Percentiles rank a stretch among this genome's conserved stretches.
phyloP scores from a whole-genome alignment of 92 coral and sea anemone species.

The Actinernus sp. region DNA sequence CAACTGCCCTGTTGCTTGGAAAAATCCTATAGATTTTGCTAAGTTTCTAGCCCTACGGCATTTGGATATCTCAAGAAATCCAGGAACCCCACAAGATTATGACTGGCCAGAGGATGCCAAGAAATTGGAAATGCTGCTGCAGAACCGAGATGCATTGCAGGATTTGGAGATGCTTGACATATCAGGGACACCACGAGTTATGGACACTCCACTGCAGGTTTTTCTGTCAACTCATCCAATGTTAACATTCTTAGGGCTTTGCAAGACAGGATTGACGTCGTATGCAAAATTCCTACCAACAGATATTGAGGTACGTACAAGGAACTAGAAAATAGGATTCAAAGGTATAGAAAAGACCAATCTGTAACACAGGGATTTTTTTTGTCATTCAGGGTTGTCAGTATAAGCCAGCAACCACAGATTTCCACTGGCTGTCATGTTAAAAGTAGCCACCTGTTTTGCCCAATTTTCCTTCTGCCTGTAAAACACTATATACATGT shows the following conservation, averaged over 20 bases:
- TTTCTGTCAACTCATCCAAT: conserved; percentile 71
- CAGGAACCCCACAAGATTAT: conserved; percentile 25
- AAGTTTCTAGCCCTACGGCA: conserved; percentile 45
- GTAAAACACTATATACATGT: too few species aligned
- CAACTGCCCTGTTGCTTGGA: conserved; percentile 71
- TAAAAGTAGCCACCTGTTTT: too few species aligned
- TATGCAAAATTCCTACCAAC: conserved; percentile 55
- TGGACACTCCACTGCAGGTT: conserved; percentile 47
- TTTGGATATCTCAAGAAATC: conserved; percentile 77
- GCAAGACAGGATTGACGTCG: conserved; percentile 62
- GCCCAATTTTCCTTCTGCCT: too few species aligned
- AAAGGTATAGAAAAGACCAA: too few species aligned
- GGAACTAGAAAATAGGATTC: too few species aligned
- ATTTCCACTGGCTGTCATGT: too few species aligned
- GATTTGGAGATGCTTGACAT: conserved; percentile 56
- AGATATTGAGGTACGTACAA: conserved; percentile 59
- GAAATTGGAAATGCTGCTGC: conserved; percentile 52
- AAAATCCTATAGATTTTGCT: conserved; percentile 59
- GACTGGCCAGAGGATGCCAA: conserved; percentile 64
- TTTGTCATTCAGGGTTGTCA: too few species aligned
- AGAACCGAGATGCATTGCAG: conserved; percentile 28
- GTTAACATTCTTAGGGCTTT: conserved; percentile 81
- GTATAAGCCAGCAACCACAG: too few species aligned
- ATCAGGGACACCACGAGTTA: conserved; percentile 64
- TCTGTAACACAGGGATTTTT: too few species aligned